Conservation (phyloP, 2,113 vertebrate genomes). For the Tonatia bakeri region DNA sequence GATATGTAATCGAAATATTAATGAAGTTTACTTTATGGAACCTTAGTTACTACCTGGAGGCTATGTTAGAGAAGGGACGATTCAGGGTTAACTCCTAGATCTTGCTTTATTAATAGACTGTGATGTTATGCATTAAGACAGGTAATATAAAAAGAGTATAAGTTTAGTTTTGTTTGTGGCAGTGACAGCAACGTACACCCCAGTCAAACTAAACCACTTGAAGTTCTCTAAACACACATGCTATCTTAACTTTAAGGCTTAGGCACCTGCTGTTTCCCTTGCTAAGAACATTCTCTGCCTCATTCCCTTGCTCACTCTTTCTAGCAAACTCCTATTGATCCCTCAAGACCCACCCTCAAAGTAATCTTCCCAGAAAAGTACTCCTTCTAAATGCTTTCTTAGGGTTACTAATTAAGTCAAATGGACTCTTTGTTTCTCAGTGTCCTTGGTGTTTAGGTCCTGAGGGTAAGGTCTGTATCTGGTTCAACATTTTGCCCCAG, state of each 20-base stretch:
- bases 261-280: background rate
- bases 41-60: background rate
- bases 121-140: background rate
- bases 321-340: background rate
- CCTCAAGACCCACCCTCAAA: background rate
- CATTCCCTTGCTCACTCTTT: background rate
- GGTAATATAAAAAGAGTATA: background rate
- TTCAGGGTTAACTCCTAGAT: background rate
- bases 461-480: background rate
- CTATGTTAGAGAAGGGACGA: background rate
- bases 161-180: background rate
- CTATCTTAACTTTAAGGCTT: background rate
- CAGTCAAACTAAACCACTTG: background rate
- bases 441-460: background rate
- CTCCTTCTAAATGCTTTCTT: background rate
- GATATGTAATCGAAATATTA: background rate
- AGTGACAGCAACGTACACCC: background rate
- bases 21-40: background rate
- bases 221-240: background rate
- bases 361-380: background rate
- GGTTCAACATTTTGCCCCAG: background rate
- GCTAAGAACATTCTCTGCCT: background rate
- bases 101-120: background rate
- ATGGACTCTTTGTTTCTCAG: background rate
- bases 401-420: background rate